A percentile compares a stretch with the other conserved stretches of the same genome.
These are phyloP conservation scores for Melanostoma scalare DNA, from an alignment of 2,888 invertebrate genomes.

Conservation along the genomic window DNA sequence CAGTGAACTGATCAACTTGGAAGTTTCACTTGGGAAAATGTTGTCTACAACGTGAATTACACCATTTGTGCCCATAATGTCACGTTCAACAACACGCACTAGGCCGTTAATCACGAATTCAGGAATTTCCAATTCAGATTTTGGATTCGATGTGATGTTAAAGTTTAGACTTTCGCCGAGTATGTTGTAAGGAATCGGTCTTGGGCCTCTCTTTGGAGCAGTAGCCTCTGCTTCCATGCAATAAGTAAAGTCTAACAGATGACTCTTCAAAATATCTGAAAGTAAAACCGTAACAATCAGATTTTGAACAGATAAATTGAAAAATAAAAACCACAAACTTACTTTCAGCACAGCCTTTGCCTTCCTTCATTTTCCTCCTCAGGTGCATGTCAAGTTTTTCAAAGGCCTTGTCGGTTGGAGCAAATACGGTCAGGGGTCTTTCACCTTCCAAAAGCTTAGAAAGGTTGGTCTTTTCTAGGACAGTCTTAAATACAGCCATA, in stretches of 20 bases:
- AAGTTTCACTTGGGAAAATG: slow-evolving; percentile 85
- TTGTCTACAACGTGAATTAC: slow-evolving; percentile 87
- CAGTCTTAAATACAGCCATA: slow-evolving; percentile 84
- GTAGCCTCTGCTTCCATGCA: slow-evolving; percentile 85
- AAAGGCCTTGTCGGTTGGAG: slow-evolving; percentile 87
- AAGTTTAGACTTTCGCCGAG: slow-evolving; percentile 80
- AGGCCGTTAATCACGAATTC: slow-evolving; percentile 84
- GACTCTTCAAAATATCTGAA: slow-evolving; percentile 86
- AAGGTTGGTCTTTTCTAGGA: slow-evolving; percentile 84
- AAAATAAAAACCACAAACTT: slow-evolving; percentile 77
- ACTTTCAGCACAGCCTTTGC: slow-evolving; percentile 85
- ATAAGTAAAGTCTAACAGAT: slow-evolving; percentile 86
- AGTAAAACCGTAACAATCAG: slow-evolving; percentile 15
- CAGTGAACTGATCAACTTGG: slow-evolving; percentile 81
- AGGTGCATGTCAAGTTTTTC: slow-evolving; percentile 84
- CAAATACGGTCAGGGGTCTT: slow-evolving; percentile 85
- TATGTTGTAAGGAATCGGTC: slow-evolving; percentile 80
- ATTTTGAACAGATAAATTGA: background rate
- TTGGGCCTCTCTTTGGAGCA: slow-evolving; percentile 76
- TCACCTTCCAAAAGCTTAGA: slow-evolving; percentile 83
- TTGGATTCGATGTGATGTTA: slow-evolving; percentile 82
- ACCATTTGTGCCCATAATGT: slow-evolving; percentile 88
- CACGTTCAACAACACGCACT: slow-evolving; percentile 84
- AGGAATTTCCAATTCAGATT: slow-evolving; percentile 82
- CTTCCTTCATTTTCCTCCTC: slow-evolving; percentile 83